These are phyloP conservation scores for Diachasmimorpha longicaudata DNA, from an alignment of 1,140 invertebrate species.

Conservation along the genomic window DNA sequence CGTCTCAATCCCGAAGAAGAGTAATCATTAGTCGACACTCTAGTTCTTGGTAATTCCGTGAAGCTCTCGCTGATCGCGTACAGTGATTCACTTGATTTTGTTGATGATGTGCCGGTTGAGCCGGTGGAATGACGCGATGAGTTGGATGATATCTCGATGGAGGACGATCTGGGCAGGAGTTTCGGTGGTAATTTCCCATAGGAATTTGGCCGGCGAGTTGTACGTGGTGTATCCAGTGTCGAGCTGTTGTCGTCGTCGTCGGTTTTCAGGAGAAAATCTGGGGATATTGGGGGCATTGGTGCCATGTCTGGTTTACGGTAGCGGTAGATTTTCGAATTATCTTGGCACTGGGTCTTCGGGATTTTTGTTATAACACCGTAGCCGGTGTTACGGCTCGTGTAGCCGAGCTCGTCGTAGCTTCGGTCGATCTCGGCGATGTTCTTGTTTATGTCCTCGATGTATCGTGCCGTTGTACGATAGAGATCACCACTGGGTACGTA, in stretches of 20 bases:
- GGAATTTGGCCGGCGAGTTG: conserved; percentile 37
- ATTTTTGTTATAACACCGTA: conserved; percentile 50
- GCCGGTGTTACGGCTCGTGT: conserved; percentile 22
- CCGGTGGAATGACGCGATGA: conserved; percentile 47
- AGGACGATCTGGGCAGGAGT: conserved; percentile 46
- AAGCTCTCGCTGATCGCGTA: conserved; percentile 48
- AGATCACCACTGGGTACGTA: conserved; percentile 55
- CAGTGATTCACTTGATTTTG: conserved; percentile 52
- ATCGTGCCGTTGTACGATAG: conserved; percentile 48
- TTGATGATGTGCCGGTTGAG: conserved; percentile 49
- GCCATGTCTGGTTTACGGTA: conserved; percentile 49
- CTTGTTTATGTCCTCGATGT: conserved; percentile 56
- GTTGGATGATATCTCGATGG: conserved; percentile 50
- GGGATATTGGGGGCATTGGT: conserved; percentile 52
- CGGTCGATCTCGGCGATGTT: conserved; percentile 57
- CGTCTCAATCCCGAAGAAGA: background rate
- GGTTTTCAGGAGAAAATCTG: conserved; percentile 31
- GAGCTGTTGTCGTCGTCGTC: conserved; percentile 16
- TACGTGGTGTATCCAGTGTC: background rate
- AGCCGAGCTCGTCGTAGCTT: conserved; percentile 47
- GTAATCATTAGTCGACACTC: background rate
- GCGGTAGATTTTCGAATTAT: conserved; percentile 30
- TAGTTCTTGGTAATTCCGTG: conserved; percentile 25
- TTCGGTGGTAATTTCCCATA: conserved; percentile 46
- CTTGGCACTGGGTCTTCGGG: conserved; percentile 20